These are phyloP conservation scores for Rhabdomys dilectus DNA, from an alignment of 2,113 vertebrate species.

Conservation along the genomic window DNA sequence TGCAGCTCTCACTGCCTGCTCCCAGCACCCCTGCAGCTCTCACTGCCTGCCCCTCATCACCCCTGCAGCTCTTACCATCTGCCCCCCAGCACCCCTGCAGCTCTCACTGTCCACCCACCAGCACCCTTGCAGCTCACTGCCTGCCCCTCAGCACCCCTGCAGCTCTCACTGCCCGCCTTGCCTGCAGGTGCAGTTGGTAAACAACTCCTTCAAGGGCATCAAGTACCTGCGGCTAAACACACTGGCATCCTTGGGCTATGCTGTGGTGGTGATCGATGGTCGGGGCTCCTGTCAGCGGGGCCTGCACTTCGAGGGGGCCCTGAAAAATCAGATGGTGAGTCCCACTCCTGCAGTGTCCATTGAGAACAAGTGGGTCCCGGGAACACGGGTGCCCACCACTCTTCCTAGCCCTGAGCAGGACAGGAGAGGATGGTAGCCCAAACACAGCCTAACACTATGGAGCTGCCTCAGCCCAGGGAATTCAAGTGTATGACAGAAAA, in stretches of 20 bases:
- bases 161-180: neutral
- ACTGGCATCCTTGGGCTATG: constrained; percentile 95
- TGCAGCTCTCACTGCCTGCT: too few relatives aligned
- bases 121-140: too few relatives aligned
- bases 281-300: constrained; percentile 97
- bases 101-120: too few relatives aligned
- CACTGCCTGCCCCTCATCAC: too few relatives aligned
- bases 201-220: constrained; percentile 98
- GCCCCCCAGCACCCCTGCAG: too few relatives aligned
- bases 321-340: constrained; percentile 98
- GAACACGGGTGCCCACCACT: accelerated
- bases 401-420: neutral
- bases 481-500: neutral
- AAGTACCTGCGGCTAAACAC: constrained; percentile 98
- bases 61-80: too few relatives aligned
- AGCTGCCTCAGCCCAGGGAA: accelerated
- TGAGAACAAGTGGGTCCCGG: neutral
- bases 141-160: too few relatives aligned
- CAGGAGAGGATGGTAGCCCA: neutral
- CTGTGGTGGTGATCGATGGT: constrained; percentile 97
- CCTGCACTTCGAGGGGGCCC: constrained; percentile 96
- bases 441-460: neutral
- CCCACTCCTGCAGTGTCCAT: neutral
- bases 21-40: too few relatives aligned
- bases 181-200: constrained; percentile 96